Evolutionary conservation across 2,797 vertebrate species (phyloP).

Genomic region (Sylvia borin): DNA sequence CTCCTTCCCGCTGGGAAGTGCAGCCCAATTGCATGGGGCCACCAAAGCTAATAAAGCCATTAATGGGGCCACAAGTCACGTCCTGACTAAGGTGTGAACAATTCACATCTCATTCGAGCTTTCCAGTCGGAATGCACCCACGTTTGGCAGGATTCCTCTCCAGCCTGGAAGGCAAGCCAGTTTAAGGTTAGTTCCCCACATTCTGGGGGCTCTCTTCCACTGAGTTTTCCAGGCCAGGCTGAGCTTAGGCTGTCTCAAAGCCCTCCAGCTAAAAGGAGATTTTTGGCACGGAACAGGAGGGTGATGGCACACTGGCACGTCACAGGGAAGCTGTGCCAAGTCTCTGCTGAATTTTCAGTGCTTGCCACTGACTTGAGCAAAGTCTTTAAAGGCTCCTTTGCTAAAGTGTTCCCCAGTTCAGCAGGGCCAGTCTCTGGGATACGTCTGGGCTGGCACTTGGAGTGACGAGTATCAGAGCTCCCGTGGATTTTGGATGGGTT

Average conservation of each 20-base stretch:
- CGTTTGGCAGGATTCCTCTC: not conserved
- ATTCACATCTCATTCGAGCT: not conserved
- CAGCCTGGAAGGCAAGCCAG: not conserved
- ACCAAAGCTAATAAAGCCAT: not conserved
- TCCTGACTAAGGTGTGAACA: not conserved
- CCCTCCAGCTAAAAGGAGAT: not conserved
- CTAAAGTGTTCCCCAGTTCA: not conserved
- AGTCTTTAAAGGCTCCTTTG: not conserved
- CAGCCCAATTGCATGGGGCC: rapidly evolving
- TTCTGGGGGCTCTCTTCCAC: not conserved
- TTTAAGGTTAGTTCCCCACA: rapidly evolving
- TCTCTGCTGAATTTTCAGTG: not conserved
- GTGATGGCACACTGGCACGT: rapidly evolving
- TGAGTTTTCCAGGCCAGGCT: not conserved
- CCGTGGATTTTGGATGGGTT: conserved; percentile 17
- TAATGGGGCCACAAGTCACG: not conserved
- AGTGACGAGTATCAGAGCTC: conserved; percentile 32
- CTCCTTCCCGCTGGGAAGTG: not conserved
- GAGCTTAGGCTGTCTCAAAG: not conserved
- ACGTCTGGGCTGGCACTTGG: not conserved
- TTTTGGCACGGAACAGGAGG: not conserved
- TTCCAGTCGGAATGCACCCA: not conserved
- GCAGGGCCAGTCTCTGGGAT: not conserved
- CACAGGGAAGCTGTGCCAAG: not conserved
- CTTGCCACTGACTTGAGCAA: not conserved